phyloP scores from a whole-genome alignment of 2,888 invertebrate species.

The Cataglyphis livida region DNA sequence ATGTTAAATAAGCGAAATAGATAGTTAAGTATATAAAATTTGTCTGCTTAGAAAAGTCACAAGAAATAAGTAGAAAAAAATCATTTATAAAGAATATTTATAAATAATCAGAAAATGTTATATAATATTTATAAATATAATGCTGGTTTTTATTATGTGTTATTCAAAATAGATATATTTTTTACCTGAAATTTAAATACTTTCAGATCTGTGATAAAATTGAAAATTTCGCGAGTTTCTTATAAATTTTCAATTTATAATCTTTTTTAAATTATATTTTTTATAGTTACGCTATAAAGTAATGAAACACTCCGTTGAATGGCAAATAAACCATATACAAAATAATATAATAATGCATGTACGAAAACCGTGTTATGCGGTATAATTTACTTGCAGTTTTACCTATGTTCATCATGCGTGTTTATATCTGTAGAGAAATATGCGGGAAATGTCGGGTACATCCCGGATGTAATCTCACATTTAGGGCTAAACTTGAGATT shows the following conservation, averaged over 20 bases:
- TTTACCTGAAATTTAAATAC: not conserved
- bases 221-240: not conserved
- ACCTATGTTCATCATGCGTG: not conserved
- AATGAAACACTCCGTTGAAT: not conserved
- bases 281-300: not conserved
- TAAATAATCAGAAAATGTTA: not conserved
- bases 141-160: not conserved
- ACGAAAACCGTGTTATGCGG: not conserved
- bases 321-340: not conserved
- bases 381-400: constrained; percentile 14
- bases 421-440: not conserved
- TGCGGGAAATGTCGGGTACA: not conserved
- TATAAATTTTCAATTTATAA: not conserved
- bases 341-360: not conserved
- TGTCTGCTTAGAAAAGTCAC: not conserved
- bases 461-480: not conserved
- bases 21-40: not conserved
- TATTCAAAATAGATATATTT: not conserved
- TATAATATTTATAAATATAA: not conserved
- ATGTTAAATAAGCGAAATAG: not conserved
- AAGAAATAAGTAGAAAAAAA: not conserved
- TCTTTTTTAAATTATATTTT: not conserved
- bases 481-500: constrained; percentile 1
- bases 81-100: not conserved
- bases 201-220: not conserved